Percentiles rank a stretch among this genome's conserved stretches.
phyloP scores from a whole-genome alignment of 1,140 invertebrate species.

The Leptinotarsa texana region DNA sequence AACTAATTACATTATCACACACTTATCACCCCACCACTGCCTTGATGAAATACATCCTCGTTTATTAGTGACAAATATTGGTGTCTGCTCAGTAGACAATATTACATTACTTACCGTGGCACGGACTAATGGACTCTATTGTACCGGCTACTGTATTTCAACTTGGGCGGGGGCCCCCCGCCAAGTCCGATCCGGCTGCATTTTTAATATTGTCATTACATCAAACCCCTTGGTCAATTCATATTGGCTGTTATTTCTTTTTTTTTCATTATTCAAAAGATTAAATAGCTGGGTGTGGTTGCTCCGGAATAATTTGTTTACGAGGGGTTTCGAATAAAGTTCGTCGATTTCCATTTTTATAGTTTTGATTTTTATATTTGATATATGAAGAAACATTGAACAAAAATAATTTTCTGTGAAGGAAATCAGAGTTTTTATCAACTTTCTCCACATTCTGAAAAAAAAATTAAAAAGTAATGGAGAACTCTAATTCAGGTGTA shows the following conservation, averaged over 20 bases:
- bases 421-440: no score
- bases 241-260: neutral
- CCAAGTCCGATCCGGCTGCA: slow-evolving; percentile 28
- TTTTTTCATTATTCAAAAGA: neutral
- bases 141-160: slow-evolving; percentile 42
- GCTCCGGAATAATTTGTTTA: neutral
- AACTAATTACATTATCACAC: slow-evolving; percentile 1
- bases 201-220: slow-evolving; percentile 42
- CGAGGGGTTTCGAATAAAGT: neutral
- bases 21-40: slow-evolving; percentile 1
- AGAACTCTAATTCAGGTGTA: no score
- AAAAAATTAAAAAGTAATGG: no score
- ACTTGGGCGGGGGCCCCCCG: slow-evolving; percentile 40
- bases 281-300: neutral
- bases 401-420: no score
- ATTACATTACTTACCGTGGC: slow-evolving; percentile 44
- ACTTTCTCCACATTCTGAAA: no score
- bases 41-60: slow-evolving; percentile 28
- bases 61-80: slow-evolving; percentile 42
- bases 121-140: slow-evolving; percentile 40
- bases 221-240: slow-evolving; percentile 22
- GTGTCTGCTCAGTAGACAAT: slow-evolving; percentile 38
- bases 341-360: no score
- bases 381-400: no score
- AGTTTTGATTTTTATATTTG: no score